phyloP scores from a whole-genome alignment of 2,113 vertebrate genomes.

The Brevimyrus niger region DNA sequence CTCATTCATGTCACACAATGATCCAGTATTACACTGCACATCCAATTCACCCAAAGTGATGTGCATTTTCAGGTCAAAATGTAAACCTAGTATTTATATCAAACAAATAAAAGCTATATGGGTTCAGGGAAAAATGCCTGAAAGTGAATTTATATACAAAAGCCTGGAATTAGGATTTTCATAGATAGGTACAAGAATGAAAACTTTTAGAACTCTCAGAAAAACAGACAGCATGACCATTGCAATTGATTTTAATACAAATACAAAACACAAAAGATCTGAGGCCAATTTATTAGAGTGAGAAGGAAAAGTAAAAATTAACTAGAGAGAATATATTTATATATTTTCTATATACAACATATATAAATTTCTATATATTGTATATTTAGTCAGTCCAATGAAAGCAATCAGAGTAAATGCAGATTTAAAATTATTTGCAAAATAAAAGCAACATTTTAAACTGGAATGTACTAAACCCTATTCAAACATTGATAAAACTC shows the following conservation, averaged over 20 bases:
- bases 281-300: conserved; percentile 75
- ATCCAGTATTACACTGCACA: not conserved
- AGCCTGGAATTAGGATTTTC: not conserved
- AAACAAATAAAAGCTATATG: not conserved
- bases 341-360: conserved; percentile 36
- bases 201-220: not conserved
- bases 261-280: conserved; percentile 27
- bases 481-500: conserved; percentile 27
- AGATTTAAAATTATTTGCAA: conserved; percentile 38
- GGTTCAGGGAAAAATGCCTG: not conserved
- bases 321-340: conserved; percentile 57
- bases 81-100: not conserved
- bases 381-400: conserved; percentile 17
- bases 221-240: not conserved
- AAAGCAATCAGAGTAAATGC: conserved; percentile 4
- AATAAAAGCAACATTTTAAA: conserved; percentile 59
- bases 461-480: conserved; percentile 27
- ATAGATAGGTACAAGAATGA: not conserved
- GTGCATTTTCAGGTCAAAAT: not conserved
- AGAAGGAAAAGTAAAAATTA: conserved; percentile 72
- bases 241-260: not conserved
- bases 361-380: conserved; percentile 22
- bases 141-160: not conserved
- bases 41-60: not conserved
- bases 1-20: not conserved